Evolutionary conservation across 2,113 vertebrate genomes (phyloP).

Genomic region (Chloebia gouldiae): DNA sequence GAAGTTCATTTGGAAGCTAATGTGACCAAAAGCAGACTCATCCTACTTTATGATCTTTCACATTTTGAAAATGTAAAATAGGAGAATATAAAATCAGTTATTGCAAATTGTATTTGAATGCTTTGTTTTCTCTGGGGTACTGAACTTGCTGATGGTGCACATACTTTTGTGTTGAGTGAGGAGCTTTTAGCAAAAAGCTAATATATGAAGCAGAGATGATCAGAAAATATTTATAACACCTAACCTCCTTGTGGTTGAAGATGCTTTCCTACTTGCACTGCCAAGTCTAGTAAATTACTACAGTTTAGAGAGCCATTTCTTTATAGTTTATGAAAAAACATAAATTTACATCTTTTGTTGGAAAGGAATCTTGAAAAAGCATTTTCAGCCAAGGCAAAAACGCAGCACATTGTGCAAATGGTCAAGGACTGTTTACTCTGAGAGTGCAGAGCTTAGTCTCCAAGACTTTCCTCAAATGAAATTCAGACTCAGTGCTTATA

Average conservation of each 20-base stretch:
- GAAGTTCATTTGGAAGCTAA: background rate
- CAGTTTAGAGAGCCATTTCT: background rate
- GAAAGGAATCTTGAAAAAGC: background rate
- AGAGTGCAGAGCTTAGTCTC: background rate
- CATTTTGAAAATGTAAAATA: background rate
- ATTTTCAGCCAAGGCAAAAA: background rate
- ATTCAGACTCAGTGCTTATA: background rate
- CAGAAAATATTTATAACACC: background rate
- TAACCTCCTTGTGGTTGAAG: background rate
- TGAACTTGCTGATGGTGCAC: background rate
- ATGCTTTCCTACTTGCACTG: background rate
- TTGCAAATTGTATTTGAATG: background rate
- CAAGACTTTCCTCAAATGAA: background rate
- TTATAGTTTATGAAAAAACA: background rate
- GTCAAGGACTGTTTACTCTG: background rate
- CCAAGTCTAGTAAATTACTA: conserved; percentile 5
- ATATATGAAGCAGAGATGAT: rapidly evolving
- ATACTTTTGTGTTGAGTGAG: background rate
- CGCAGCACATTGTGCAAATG: rapidly evolving
- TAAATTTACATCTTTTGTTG: background rate
- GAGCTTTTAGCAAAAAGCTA: background rate
- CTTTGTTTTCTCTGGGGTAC: background rate
- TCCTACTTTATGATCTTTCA: background rate
- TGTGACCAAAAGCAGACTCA: background rate
- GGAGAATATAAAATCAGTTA: background rate